phyloP scores from a whole-genome alignment of 1,140 invertebrate species.

The Chironomus striatipennis region DNA sequence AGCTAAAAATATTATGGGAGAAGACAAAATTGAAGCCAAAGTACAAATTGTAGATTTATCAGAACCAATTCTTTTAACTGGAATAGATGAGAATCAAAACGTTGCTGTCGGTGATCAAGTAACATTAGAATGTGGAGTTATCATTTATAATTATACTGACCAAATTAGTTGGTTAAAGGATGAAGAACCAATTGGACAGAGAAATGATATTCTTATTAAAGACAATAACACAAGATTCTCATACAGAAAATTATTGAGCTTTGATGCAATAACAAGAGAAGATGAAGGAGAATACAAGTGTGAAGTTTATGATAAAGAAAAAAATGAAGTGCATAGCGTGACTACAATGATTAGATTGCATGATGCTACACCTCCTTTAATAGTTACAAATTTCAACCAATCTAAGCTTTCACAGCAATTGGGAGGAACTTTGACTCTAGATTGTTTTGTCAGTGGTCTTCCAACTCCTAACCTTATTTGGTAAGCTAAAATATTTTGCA shows the following conservation, averaged over 20 bases:
- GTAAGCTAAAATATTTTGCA: background rate
- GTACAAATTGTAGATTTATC: conserved; percentile 31
- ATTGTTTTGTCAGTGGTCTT: background rate
- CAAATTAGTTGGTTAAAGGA: conserved; percentile 40
- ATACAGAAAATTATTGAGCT: conserved; percentile 24
- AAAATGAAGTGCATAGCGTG: background rate
- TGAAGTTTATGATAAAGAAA: background rate
- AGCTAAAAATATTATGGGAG: conserved; percentile 34
- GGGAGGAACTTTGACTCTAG: background rate
- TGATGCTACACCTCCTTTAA: background rate
- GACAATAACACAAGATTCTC: conserved; percentile 25
- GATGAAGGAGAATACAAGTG: conserved; percentile 27
- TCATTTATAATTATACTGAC: conserved; percentile 44
- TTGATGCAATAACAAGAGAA: conserved; percentile 27
- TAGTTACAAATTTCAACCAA: background rate
- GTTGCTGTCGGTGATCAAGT: conserved; percentile 46
- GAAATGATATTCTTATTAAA: conserved; percentile 26
- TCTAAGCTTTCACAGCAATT: background rate
- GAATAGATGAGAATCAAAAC: conserved; percentile 31
- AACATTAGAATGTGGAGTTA: conserved; percentile 45
- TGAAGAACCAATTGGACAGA: conserved; percentile 28
- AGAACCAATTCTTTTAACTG: conserved; percentile 33
- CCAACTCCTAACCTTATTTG: background rate
- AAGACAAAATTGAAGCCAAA: conserved; percentile 28
- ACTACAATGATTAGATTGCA: background rate